These are phyloP conservation scores for Cyprinodon brontotheroides DNA, from an alignment of 2,113 vertebrate species.

Conservation along the genomic window DNA sequence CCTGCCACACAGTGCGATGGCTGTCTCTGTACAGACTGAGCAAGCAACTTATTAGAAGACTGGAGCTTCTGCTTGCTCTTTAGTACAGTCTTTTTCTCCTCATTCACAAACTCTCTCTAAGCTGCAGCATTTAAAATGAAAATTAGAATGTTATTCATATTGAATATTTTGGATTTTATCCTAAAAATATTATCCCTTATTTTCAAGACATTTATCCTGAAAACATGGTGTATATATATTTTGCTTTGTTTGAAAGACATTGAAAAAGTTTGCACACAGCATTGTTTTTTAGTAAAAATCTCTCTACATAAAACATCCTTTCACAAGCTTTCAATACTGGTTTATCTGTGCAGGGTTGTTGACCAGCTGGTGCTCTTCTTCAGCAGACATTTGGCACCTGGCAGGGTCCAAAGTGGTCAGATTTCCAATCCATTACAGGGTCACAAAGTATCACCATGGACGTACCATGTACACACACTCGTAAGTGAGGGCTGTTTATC, in stretches of 20 bases:
- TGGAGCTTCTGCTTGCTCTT: constrained; percentile 28
- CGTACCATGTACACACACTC: background rate
- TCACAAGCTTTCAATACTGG: background rate
- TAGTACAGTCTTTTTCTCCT: constrained; percentile 13
- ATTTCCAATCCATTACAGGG: too few relatives aligned
- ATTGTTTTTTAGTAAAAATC: background rate
- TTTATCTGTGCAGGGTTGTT: too few relatives aligned
- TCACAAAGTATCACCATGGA: too few relatives aligned
- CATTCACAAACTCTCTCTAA: background rate
- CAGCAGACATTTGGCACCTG: too few relatives aligned
- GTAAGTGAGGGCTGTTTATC: background rate
- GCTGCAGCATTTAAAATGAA: background rate
- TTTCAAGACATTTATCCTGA: background rate
- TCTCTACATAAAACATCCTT: background rate
- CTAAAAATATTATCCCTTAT: background rate
- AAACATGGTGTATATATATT: background rate
- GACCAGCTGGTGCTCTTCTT: too few relatives aligned
- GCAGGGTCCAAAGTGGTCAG: too few relatives aligned
- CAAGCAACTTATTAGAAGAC: constrained; percentile 49
- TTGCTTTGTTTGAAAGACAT: background rate
- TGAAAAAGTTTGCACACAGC: background rate
- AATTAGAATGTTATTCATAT: background rate
- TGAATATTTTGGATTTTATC: background rate
- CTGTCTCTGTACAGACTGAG: constrained; percentile 70
- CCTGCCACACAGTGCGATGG: constrained; percentile 58